These are phyloP conservation scores for Ceratina japonica DNA, from an alignment of 1,140 invertebrate species.

Conservation along the genomic window DNA sequence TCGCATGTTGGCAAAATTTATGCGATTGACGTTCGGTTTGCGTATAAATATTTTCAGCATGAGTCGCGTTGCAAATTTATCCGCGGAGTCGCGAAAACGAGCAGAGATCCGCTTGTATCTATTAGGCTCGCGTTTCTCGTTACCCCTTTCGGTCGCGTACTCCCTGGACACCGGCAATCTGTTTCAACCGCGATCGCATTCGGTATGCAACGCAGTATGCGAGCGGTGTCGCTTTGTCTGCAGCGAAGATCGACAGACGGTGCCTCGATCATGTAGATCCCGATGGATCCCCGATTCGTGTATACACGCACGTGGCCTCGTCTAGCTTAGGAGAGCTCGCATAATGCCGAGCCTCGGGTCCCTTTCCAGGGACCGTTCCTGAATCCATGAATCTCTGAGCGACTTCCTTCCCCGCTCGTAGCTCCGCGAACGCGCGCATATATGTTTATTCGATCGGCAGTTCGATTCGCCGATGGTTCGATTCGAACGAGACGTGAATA, in stretches of 20 bases:
- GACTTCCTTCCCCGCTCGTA: constrained; percentile 15
- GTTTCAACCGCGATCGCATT: constrained; percentile 21
- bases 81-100: no score
- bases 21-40: no score
- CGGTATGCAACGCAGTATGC: constrained; percentile 28
- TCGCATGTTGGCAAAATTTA: no score
- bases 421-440: constrained; percentile 26
- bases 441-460: constrained; percentile 23
- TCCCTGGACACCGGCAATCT: constrained; percentile 25
- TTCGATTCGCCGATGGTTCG: constrained; percentile 25
- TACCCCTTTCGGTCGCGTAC: constrained; percentile 15
- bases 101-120: no score
- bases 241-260: constrained; percentile 11
- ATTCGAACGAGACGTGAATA: constrained; percentile 22
- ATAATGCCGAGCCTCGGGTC: constrained; percentile 24
- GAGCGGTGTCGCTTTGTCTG: constrained; percentile 40
- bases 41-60: no score
- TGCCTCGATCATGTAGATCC: constrained; percentile 49
- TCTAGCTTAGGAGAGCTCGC: constrained; percentile 17
- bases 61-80: no score
- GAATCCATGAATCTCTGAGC: constrained; percentile 53
- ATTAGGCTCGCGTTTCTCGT: background rate
- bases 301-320: constrained; percentile 33
- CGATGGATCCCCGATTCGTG: constrained; percentile 39
- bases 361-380: constrained; percentile 7